These are phyloP conservation scores for Barypeithes pellucidus DNA, from an alignment of 2,888 invertebrate genomes.

Conservation along the genomic window DNA sequence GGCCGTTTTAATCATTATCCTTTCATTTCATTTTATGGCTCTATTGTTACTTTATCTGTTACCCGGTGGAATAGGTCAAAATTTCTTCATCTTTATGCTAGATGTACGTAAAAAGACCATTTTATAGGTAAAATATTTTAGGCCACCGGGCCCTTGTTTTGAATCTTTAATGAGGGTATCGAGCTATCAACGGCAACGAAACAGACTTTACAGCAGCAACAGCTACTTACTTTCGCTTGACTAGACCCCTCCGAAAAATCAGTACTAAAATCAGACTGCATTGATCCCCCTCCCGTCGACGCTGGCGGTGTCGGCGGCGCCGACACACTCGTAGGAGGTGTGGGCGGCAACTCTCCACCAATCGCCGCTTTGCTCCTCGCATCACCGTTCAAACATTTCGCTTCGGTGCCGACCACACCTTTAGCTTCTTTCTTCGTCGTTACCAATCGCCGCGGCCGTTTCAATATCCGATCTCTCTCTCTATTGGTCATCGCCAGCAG, in stretches of 20 bases:
- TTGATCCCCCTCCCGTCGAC: constrained; percentile 62
- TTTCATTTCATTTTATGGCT: no score
- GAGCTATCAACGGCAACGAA: no score
- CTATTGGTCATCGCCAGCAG: constrained; percentile 70
- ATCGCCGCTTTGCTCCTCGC: constrained; percentile 57
- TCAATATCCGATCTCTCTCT: constrained; percentile 65
- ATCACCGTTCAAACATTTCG: constrained; percentile 15
- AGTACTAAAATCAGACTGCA: constrained; percentile 63
- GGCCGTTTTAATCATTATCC: no score
- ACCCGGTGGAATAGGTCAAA: no score
- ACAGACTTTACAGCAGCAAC: no score
- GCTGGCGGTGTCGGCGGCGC: constrained; percentile 76
- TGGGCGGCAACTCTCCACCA: constrained; percentile 73
- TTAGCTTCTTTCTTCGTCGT: constrained; percentile 56
- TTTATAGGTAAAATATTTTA: no score
- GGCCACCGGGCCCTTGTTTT: no score
- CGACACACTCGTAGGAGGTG: constrained; percentile 77
- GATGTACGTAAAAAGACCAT: no score
- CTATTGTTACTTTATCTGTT: no score
- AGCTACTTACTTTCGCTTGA: constrained; percentile 50
- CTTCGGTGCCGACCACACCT: neutral
- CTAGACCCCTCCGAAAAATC: constrained; percentile 62
- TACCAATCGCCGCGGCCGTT: constrained; percentile 62
- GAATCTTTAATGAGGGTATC: no score
- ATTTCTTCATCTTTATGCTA: no score